Base-by-base conservation (phyloP, 2,113 vertebrate species). In the Epinephelus cyanopodus region DNA sequence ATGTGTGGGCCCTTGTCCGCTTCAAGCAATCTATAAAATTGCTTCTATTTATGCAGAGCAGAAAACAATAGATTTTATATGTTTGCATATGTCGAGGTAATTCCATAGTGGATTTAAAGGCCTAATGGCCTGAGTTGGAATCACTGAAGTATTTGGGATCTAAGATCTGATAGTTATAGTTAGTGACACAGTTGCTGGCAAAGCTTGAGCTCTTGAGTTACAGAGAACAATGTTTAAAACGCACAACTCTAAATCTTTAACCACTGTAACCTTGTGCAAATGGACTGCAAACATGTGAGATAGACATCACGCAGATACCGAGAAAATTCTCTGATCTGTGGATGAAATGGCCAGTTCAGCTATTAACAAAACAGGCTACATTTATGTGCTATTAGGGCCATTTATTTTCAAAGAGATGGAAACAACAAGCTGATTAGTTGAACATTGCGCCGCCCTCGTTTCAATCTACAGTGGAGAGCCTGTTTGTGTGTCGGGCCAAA, bases 371-470 rank as follows among this genome's bases (percentile, higher is more conserved):
- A 93, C 89, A 85, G 77, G 89, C 61, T 47, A 87, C 87, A 61
- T 91, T 94, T 93, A 92, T 89, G 87, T 89, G 90, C 89, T 45
- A 92, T 94, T 94, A 93, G 90, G 81, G 50, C 80, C 87, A 89
- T 94, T 94, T 94, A 87, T 86, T 89, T 88, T 89, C 88, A 92
- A 89, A 92, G 89, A 86, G 67, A 88, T 89, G 92, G 85, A 89
- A 94, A 92, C 88, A 93, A 89, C 90, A 87, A 76, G 86, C 83
- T 89, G 89, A 93, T 93, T 91, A 88, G 87, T 67, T 69, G 80
- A 76, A 86, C 87, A 82, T 82, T 45, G 64, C 83, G 77, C 84
- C 72, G 45, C 84, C 88, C 86, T 71, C 64, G 6, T 80, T 91
- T 86, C 75, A 87, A 65, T 84, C 75, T 54, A 89, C 90, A 91